Evolutionary conservation across 2,888 invertebrate genomes (phyloP), one percentile per base, ranked within the genome.

Genomic region (Hemithea aestivaria): DNA sequence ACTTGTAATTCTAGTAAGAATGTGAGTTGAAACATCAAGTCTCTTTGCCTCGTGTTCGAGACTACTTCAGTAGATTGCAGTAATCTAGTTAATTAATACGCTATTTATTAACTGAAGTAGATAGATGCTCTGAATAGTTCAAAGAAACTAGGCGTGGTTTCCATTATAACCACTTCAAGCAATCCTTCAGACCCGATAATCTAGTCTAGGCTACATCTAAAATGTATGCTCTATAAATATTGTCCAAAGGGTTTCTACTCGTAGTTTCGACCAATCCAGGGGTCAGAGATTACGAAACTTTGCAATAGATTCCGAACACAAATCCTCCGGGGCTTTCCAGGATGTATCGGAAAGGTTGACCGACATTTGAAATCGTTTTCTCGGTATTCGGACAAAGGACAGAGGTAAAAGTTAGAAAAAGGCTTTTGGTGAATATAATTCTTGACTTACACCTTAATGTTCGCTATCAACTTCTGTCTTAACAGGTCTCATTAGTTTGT

Each of bases 261-360:
- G 16, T 16, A 16, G 16, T 16, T 16, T 16, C 16, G 16, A 16
- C 16, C 16, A 5, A 16, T 16, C 5, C 16, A 16, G 16, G 16
- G 16, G 5, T 40, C 27, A 10, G 16, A 45, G 52, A 53, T 58
- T 53, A 51, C 53, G 45, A 51, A 56, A 53, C 46, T 51, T 36
- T 45, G 45, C 49, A 51, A 56, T 51, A 56, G 46, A 58, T 60
- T 52, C 45, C 34, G 25, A 35, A 40, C 25, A 20, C n/a, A 40
- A 33, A 45, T 47, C 45, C 53, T 49, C 35, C 22, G 27, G 56
- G 53, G 42, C 33, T 44, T 24, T 45, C 24, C 35, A 25, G 31
- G 28, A 40, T 23, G 32, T 40, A 9, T 3, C 9, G 27, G 24
- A 32, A 40, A 28, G 35, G 30, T 24, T 45, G 45, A 48, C 48